Percentiles rank a stretch among this genome's conserved stretches.
Evolutionary conservation across 2,113 vertebrate species (phyloP).

Genomic region (Menura novaehollandiae): DNA sequence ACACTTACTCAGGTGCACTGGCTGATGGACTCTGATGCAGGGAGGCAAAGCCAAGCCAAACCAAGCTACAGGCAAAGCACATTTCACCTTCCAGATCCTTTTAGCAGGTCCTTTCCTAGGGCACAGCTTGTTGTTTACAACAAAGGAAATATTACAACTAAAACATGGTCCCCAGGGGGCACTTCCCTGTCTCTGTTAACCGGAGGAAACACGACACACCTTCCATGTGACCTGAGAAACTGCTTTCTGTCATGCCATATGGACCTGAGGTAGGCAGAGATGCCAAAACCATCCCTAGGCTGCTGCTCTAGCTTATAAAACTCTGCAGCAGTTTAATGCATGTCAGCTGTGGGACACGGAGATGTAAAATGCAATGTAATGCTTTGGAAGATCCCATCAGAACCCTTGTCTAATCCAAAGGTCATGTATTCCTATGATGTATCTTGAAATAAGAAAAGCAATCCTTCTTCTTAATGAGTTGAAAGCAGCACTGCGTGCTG

Average conservation of each 20-base stretch:
- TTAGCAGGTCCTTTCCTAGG: neutral
- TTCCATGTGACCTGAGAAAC: neutral
- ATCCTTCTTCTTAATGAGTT: neutral
- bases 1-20: neutral
- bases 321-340: neutral
- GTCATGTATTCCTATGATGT: neutral
- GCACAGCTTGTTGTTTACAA: slow-evolving; percentile 43
- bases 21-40: neutral
- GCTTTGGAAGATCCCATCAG: neutral
- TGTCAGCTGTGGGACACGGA: neutral
- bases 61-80: neutral
- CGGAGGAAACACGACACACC: neutral
- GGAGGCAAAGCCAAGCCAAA: neutral
- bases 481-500: neutral
- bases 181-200: neutral
- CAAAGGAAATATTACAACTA: slow-evolving; percentile 24
- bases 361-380: neutral
- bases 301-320: neutral
- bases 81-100: neutral
- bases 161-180: neutral
- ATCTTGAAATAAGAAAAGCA: neutral
- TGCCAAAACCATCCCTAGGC: neutral
- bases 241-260: neutral
- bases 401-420: neutral
- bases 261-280: neutral